phyloP scores from a whole-genome alignment of 2,113 vertebrate species.

The Syngnathus floridae region DNA sequence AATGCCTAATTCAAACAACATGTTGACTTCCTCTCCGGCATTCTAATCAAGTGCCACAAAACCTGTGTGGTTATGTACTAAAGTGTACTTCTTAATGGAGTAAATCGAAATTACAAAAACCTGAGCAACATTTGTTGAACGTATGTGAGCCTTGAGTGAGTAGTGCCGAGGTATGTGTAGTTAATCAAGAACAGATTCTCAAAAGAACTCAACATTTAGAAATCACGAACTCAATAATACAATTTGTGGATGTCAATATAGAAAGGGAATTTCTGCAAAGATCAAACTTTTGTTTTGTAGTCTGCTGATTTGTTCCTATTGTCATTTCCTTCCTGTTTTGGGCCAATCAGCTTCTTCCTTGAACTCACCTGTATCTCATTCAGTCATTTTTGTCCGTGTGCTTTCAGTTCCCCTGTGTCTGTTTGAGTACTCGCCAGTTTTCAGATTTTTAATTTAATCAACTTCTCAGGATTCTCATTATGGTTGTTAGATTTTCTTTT shows the following conservation, averaged over 20 bases:
- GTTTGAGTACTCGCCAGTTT: too few species aligned
- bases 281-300: background rate
- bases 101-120: conserved; percentile 56
- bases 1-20: conserved; percentile 65
- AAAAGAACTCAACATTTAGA: background rate
- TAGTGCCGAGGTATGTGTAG: conserved; percentile 13
- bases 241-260: background rate
- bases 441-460: too few species aligned
- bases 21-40: conserved; percentile 55
- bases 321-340: background rate
- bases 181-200: conserved; percentile 5
- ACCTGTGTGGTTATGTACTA: conserved; percentile 65
- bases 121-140: conserved; percentile 63
- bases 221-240: background rate
- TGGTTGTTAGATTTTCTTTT: background rate
- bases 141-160: conserved; percentile 40
- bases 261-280: background rate
- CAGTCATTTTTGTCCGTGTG: too few species aligned
- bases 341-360: too few species aligned
- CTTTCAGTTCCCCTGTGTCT: too few species aligned
- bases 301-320: background rate
- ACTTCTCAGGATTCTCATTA: background rate
- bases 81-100: conserved; percentile 69
- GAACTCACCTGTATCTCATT: too few species aligned
- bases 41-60: conserved; percentile 67